Base-by-base conservation (phyloP, 2,888 invertebrate genomes). In the Lasioglossum oenotherae region DNA sequence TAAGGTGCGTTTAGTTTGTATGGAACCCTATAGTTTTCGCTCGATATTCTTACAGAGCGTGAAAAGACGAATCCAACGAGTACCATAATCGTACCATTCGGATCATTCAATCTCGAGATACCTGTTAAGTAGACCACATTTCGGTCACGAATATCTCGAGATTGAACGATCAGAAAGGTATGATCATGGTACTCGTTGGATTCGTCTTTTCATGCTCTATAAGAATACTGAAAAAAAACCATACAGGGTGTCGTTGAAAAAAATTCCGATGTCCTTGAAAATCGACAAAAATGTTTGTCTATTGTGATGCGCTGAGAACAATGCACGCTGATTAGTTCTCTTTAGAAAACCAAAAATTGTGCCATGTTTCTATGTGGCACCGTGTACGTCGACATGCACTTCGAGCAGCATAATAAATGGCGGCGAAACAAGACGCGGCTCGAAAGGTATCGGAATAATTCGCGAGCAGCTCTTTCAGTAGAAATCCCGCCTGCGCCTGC, bases 361-460 rank as follows among this genome's bases (percentile, higher is more conserved):
- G 31, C 19, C 31, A 6, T 19, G 16, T 16, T 27, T 60, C 14
- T 5, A 16, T 27, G 14, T 3, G 6, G 64, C 6, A 16, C 5
- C 2, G 1, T 19, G 35, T 69, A 38, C 23, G 38, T 64, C 38
- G 31, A 14, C 44, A 46, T 16, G 64, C 35, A 46, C 67, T 67
- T 76, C 73, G 76, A 76, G 60, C 75, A 19, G 72, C 46, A 76
- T 85, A 83, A 85, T 79, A 85, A 85, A 85, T 83, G 57, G 27
- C 67, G 83, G 53, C 73, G 76, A 75, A 83, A 80, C 76, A 67
- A 76, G 31, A 38, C 67, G 57, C 6, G 38, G 44, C 69, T 46
- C 73, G 83, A 80, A 85, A 74, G 85, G 80, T 75, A 72, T 67
- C 64, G 64, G 49, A 60, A 44, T 74, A 74, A 79, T 44, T 64